These are phyloP conservation scores for Protonemura montana DNA, from an alignment of 2,888 invertebrate species.

Conservation along the genomic window DNA sequence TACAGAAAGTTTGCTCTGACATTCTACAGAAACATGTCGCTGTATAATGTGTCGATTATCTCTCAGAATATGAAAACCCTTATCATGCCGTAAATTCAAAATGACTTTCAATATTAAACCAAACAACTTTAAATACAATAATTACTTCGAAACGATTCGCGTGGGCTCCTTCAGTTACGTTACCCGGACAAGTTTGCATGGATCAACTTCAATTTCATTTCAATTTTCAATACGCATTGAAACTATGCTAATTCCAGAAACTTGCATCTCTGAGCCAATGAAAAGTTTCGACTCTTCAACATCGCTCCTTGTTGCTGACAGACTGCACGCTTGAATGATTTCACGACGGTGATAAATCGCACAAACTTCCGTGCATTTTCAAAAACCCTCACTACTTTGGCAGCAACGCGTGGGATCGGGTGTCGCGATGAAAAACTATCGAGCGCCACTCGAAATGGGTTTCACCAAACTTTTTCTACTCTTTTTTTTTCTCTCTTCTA, in stretches of 20 bases:
- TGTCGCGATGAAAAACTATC: not conserved
- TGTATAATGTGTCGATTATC: too few species aligned
- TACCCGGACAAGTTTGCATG: not conserved
- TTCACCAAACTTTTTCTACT: not conserved
- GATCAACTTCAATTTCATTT: conserved; percentile 4
- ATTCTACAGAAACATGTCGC: too few species aligned
- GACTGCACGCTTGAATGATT: not conserved
- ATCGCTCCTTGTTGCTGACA: not conserved
- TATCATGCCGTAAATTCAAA: not conserved
- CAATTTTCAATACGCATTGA: not conserved
- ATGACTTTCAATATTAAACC: not conserved
- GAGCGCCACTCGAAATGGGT: not conserved
- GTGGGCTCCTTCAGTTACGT: not conserved
- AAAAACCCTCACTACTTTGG: not conserved
- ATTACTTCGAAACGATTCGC: not conserved
- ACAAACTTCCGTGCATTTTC: not conserved
- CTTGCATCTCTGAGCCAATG: not conserved
- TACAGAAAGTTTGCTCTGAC: too few species aligned
- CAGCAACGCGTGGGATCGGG: not conserved
- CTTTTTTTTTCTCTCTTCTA: not conserved
- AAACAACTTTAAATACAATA: not conserved
- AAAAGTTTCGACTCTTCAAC: not conserved
- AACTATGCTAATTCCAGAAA: not conserved
- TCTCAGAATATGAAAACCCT: not conserved
- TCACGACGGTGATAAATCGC: not conserved